phyloP scores from a whole-genome alignment of 2,113 vertebrate species.

The Peromyscus leucopus region DNA sequence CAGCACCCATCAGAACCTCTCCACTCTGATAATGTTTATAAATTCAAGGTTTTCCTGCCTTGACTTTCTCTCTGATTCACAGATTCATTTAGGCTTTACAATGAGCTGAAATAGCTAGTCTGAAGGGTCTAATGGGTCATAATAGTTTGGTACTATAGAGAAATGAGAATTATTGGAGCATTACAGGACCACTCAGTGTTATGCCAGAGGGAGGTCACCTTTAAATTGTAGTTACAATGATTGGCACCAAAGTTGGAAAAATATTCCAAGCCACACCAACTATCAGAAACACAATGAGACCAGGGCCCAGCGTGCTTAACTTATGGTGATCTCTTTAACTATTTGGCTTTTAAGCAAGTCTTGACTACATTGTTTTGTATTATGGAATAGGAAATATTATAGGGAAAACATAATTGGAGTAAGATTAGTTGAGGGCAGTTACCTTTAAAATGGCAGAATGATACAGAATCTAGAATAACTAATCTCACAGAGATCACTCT shows the following conservation, averaged over 20 bases:
- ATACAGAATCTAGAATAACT: not conserved
- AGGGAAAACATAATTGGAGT: constrained; percentile 57
- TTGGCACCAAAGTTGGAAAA: not conserved
- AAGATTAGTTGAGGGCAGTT: constrained; percentile 72
- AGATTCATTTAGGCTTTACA: not conserved
- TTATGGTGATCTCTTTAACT: constrained; percentile 60
- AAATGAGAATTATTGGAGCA: not conserved
- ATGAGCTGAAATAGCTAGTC: not conserved
- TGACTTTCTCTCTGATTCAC: not conserved
- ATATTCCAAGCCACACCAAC: not conserved
- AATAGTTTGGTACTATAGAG: not conserved
- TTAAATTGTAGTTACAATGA: not conserved
- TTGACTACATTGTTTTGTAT: constrained; percentile 61
- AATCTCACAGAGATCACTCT: not conserved
- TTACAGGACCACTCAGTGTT: not conserved
- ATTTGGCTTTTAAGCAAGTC: constrained; percentile 48
- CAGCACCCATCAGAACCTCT: not conserved
- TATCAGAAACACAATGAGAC: constrained; percentile 18
- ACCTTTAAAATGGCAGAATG: constrained; percentile 25
- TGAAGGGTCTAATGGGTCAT: not conserved
- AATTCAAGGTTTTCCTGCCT: not conserved
- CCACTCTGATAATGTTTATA: not conserved
- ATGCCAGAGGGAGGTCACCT: not conserved
- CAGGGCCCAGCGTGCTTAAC: not conserved
- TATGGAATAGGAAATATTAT: constrained; percentile 66